phyloP scores from a whole-genome alignment of 2,113 vertebrate species.

The Sminthopsis crassicaudata region DNA sequence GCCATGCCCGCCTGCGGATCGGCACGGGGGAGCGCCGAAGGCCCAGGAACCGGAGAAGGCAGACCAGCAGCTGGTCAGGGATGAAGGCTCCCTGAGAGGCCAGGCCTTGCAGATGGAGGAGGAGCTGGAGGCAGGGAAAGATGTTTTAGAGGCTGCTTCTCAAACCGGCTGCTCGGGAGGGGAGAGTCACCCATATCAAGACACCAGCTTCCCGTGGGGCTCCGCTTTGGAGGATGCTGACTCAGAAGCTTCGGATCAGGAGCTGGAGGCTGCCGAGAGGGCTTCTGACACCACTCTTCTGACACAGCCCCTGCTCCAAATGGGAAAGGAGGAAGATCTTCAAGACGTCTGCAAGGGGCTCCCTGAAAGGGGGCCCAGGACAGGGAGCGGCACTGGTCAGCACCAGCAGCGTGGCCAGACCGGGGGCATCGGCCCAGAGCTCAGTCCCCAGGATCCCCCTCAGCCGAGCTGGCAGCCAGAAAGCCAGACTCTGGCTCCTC shows the following conservation, averaged over 20 bases:
- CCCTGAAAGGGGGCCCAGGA: not conserved
- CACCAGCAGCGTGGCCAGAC: not conserved
- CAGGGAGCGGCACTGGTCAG: not conserved
- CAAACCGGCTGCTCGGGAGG: not conserved
- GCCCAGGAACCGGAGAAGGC: constrained; percentile 44
- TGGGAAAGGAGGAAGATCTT: not conserved
- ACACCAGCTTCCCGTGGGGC: not conserved
- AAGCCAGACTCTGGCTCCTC: not conserved
- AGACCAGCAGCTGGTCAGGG: not conserved
- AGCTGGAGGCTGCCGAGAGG: not conserved
- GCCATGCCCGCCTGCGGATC: not conserved
- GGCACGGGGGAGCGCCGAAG: not conserved
- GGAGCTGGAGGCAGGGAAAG: not conserved
- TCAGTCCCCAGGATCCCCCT: not conserved
- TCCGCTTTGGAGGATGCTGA: not conserved
- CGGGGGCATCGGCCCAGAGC: not conserved
- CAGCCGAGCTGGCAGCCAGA: not conserved
- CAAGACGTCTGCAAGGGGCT: not conserved
- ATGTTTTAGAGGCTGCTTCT: not conserved
- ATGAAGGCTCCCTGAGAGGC: not conserved
- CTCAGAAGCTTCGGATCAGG: not conserved
- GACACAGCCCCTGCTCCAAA: not conserved
- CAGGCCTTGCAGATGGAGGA: not conserved
- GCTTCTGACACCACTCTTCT: constrained; percentile 3
- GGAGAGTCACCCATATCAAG: not conserved